Base-by-base conservation (phyloP, 2,888 invertebrate species). In the Campoletis raptor region DNA sequence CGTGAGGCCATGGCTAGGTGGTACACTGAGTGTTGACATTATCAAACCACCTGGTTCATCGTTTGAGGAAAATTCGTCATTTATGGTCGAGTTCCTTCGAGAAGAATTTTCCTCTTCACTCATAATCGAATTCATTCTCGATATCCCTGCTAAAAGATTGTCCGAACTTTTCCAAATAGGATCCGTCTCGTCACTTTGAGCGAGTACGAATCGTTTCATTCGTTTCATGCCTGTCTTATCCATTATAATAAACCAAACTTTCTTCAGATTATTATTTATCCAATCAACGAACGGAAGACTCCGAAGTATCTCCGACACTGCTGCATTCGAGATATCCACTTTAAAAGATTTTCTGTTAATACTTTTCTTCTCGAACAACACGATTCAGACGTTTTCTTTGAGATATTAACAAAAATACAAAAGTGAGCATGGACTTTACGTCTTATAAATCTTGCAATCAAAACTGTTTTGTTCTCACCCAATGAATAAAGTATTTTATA, bases 171-270 rank as follows among this genome's bases (percentile, higher is more conserved):
- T 94, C 94, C 93, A 94, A 83, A 92, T 93, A 24, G 92, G 92
- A 85, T 93, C 92, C 82, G 90, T 92, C 82, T 92, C 93, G 85
- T 92, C 91, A 54, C 91, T 92, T 86, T 93, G 90, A 15, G 92
- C 92, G 84, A 95, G 90, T 42, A 95, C 93, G 88, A 95, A 95
- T 90, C 94, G 92, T 88, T 94, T 94, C 83, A 94, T 92, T 30
- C 93, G 92, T 87, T 88, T 93, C 93, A 93, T 94, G 80, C 84
- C 86, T 77, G 45, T 83, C 36, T 73, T 84, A 78, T 85, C 84
- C 80, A 83, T 52, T n/a, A 73, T 12, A 12, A 15, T 30, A 4
- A 61, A 15, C 64, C 67, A 67, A 48, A 36, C 7, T 18, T n/a
- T 81, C 64, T 30, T 67, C 21, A 72, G 37, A 3, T 24, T 37